phyloP scores from a whole-genome alignment of 1,140 invertebrate genomes.

The Gonatopus flavifemur region DNA sequence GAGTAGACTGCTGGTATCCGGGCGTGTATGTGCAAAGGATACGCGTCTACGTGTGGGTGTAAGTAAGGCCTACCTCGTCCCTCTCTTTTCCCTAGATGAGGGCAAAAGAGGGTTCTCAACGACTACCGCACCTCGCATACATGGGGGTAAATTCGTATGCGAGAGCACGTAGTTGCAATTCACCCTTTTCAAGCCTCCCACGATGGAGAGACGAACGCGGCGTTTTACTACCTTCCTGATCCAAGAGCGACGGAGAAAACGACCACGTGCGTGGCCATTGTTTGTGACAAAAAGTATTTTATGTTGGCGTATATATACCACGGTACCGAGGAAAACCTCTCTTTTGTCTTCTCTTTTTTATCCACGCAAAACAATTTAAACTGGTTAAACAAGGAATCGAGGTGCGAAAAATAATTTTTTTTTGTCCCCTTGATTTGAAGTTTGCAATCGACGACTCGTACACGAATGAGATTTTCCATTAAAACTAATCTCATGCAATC shows the following conservation, averaged over 20 bases:
- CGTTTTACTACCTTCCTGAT: conserved; percentile 26
- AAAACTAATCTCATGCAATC: too few species aligned
- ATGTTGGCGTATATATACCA: too few species aligned
- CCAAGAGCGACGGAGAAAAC: conserved; percentile 5
- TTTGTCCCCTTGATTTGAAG: too few species aligned
- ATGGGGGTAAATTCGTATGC: conserved; percentile 38
- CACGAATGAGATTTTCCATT: too few species aligned
- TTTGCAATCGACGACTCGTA: too few species aligned
- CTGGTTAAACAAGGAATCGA: too few species aligned
- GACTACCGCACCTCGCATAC: conserved; percentile 7
- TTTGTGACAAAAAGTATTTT: conserved; percentile 25
- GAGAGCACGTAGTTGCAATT: conserved; percentile 44
- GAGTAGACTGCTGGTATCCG: conserved; percentile 13
- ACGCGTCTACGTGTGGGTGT: not conserved
- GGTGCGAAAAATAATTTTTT: too few species aligned
- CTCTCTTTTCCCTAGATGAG: too few species aligned
- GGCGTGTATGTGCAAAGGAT: not conserved
- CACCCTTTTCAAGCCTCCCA: conserved; percentile 37
- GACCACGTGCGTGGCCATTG: conserved; percentile 12
- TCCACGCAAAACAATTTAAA: too few species aligned
- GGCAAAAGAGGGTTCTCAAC: conserved; percentile 2
- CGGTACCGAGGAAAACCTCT: too few species aligned
- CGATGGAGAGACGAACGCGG: conserved; percentile 13
- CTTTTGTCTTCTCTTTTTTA: too few species aligned
- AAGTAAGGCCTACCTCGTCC: not conserved